These are phyloP conservation scores for Gnathonemus echidnorhynchus DNA, from an alignment of 2,113 vertebrate species.

Conservation along the genomic window DNA sequence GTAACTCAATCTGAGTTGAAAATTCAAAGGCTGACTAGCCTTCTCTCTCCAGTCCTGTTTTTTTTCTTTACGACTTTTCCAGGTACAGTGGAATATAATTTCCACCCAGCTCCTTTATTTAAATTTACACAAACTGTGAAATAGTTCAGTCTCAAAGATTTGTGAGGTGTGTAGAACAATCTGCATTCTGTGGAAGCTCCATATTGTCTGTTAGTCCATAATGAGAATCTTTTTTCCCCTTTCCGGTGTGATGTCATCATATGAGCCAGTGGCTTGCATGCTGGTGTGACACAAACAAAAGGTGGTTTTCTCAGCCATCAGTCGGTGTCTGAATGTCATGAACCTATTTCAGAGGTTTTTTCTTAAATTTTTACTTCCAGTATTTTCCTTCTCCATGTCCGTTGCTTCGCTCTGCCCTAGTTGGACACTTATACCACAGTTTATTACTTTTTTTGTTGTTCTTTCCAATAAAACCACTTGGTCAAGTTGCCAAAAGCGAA, in stretches of 20 bases:
- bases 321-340: background rate
- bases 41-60: background rate
- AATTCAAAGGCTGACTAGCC: background rate
- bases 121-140: background rate
- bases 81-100: background rate
- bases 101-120: background rate
- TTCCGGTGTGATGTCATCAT: background rate
- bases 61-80: background rate
- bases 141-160: background rate
- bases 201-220: background rate
- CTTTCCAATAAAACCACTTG: background rate
- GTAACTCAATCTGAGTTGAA: background rate
- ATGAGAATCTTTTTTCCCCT: background rate
- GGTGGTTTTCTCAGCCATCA: background rate
- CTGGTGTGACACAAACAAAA: background rate
- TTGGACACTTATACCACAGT: background rate
- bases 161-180: background rate
- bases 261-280: background rate
- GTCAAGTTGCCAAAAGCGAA: background rate
- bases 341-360: background rate
- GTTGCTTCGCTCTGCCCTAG: background rate
- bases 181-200: background rate
- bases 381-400: background rate
- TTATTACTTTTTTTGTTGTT: slow-evolving; percentile 3
- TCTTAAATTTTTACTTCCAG: background rate